A percentile compares a stretch with the other conserved stretches of the same genome.
phyloP scores from a whole-genome alignment of 2,797 vertebrate genomes.

The Acrossocheilus fasciatus region DNA sequence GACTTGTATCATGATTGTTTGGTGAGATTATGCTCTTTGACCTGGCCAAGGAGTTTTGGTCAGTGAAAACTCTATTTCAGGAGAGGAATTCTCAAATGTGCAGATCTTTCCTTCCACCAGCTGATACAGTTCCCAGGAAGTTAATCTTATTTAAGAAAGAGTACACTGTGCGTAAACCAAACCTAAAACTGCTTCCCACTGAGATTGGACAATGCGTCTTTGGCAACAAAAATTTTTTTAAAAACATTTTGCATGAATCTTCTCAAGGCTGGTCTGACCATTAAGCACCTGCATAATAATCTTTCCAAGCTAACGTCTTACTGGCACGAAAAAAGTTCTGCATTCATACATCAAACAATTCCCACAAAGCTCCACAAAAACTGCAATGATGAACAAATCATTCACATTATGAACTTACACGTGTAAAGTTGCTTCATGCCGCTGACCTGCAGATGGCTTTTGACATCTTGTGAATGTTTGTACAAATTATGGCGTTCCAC shows the following conservation, averaged over 20 bases:
- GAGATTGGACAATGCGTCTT: not conserved
- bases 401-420: not conserved
- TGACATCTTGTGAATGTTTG: constrained; percentile 19
- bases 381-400: not conserved
- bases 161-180: constrained; percentile 1
- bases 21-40: constrained; percentile 64
- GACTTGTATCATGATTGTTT: constrained; percentile 47
- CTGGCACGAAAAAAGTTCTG: not conserved
- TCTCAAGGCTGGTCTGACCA: not conserved
- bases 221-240: not conserved
- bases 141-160: not conserved
- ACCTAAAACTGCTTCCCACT: not conserved
- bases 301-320: not conserved
- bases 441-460: not conserved
- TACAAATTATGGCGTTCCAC: not conserved
- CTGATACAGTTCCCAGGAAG: constrained; percentile 53
- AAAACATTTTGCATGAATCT: not conserved
- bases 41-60: constrained; percentile 61
- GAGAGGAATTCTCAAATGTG: constrained; percentile 73
- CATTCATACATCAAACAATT: not conserved
- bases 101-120: constrained; percentile 76
- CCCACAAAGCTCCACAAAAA: not conserved
- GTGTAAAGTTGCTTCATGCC: not conserved
- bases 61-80: constrained; percentile 74
- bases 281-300: not conserved